Base-by-base conservation (phyloP, 2,113 vertebrate species). In the Mugil cephalus region DNA sequence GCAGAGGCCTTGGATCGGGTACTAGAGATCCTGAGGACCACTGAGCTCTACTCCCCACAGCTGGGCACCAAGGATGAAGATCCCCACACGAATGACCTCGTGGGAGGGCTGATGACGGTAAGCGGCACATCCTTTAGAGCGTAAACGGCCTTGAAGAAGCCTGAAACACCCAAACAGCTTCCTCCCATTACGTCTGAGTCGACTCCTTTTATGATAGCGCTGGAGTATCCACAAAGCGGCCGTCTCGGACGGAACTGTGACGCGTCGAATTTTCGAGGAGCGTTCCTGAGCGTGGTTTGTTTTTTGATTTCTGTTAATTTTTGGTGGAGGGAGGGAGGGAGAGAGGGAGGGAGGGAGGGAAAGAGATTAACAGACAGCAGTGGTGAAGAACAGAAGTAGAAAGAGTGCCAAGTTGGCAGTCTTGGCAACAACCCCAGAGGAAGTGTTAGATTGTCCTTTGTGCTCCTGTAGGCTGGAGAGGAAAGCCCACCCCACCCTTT, bases 21-120 rank as follows among this genome's bases (percentile, higher is more conserved):
- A 79, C 93, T 99, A 89, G 97, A 99, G 89, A 99, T 99, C 60
- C 93, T 99, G 67, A 95, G 98, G 86, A 96, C 96, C 80, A 96
- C 97, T n/a, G 98, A 99, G 77, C 74, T 99, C 21, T 99, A 99
- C 73, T 99, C 97, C 35, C 98, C 98, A 0, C 96, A 97, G 91
- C 94, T 99, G 10, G 96, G 94, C 64, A 96, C 93, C 51, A 96
- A 97, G 89, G 97, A 98, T 42, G 96, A 97, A 47, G 98, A 99
- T 66, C 98, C 98, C 8, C 98, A 99, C 8, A 97, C 97, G 21
- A 98, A 82, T 13, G 97, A 98, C 92, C 96, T 99, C 0, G 96
- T 99, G 4, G 98, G 95, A 63, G 98, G 98, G 21, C 88, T 99
- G 24, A 95, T 99, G 95, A 97, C 96, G 69, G 98, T 99, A 88